Evolutionary conservation across 2,797 vertebrate species (phyloP).

Genomic region (Enteromius unitaeniatus): DNA sequence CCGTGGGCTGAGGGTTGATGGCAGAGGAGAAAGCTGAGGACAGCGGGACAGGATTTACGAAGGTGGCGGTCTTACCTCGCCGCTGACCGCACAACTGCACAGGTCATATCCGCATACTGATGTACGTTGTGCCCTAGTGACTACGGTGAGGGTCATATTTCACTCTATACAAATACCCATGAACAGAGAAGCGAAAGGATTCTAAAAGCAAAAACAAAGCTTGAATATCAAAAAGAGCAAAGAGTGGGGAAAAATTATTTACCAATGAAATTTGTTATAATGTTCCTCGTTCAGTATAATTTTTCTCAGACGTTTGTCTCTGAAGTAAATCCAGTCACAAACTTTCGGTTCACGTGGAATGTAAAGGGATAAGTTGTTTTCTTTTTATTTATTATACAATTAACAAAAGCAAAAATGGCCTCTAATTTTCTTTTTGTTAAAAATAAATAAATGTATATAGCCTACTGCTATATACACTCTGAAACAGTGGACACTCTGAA

Average conservation of each 20-base stretch:
- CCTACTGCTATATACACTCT: not conserved
- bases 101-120: constrained; percentile 64
- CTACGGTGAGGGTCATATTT: constrained; percentile 18
- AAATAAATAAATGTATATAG: no score
- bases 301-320: no score
- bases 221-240: constrained; percentile 24
- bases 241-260: not conserved
- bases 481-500: constrained; percentile 8
- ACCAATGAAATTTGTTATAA: not conserved
- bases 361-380: no score
- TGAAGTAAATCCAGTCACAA: no score
- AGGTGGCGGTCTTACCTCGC: constrained; percentile 66
- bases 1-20: constrained; percentile 42
- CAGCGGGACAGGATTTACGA: constrained; percentile 71
- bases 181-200: constrained; percentile 12
- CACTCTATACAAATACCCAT: constrained; percentile 7
- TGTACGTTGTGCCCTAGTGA: constrained; percentile 15
- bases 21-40: constrained; percentile 46
- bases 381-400: no score
- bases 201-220: not conserved
- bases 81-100: constrained; percentile 72
- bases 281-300: no score
- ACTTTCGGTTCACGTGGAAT: no score
- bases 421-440: no score
- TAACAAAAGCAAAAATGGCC: no score